Evolutionary conservation across 2,888 invertebrate genomes (phyloP).

Genomic region (Scaptomyza polygonia): DNA sequence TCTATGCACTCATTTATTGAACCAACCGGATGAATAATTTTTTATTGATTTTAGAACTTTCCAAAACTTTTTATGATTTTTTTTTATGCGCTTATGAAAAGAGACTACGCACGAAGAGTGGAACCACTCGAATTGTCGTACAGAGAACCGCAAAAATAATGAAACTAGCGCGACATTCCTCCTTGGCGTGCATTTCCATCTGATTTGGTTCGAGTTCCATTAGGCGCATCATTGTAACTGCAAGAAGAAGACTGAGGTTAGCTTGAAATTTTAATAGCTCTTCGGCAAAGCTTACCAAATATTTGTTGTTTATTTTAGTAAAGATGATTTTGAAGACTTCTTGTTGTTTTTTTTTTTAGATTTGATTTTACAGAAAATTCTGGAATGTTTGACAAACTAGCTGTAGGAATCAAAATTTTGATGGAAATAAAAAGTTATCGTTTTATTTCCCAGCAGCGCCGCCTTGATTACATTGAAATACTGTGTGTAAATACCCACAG

Average conservation of each 20-base stretch:
- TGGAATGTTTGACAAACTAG: conserved; percentile 14
- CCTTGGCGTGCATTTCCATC: conserved; percentile 37
- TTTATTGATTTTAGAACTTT: not conserved
- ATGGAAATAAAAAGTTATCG: not conserved
- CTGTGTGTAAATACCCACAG: not conserved
- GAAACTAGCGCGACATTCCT: conserved; percentile 53
- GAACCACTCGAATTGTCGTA: conserved; percentile 46
- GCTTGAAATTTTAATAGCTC: not conserved
- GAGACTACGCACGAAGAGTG: conserved; percentile 43
- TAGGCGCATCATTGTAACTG: conserved; percentile 56
- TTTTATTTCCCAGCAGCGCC: not conserved
- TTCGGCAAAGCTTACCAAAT: conserved; percentile 12
- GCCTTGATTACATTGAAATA: not conserved
- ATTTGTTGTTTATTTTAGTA: not conserved
- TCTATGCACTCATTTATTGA: not conserved
- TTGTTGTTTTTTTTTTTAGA: not conserved
- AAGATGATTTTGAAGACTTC: conserved; percentile 23
- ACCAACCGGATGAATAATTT: not conserved
- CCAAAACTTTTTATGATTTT: not conserved
- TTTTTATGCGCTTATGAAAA: not conserved
- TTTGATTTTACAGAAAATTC: conserved; percentile 3
- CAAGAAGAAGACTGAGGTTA: not conserved
- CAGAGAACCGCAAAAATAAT: conserved; percentile 56
- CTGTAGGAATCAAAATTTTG: not conserved
- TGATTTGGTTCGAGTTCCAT: conserved; percentile 27